phyloP scores from a whole-genome alignment of 2,113 vertebrate genomes.

The Thunnus maccoyii region DNA sequence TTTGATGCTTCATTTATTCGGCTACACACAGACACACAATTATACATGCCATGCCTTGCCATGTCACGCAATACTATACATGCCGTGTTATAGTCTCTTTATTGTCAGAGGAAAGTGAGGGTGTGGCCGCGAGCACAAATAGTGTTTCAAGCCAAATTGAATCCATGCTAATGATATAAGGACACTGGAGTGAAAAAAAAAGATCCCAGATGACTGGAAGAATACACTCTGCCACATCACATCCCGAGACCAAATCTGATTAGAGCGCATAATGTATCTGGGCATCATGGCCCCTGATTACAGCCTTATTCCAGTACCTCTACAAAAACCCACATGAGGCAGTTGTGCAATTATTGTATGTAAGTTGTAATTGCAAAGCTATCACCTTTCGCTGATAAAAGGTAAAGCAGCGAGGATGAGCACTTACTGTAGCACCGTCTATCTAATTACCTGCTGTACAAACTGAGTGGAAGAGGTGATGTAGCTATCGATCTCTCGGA shows the following conservation, averaged over 20 bases:
- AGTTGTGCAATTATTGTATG: constrained; percentile 11
- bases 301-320: constrained; percentile 7
- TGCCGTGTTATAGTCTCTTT: not conserved
- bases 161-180: constrained; percentile 45
- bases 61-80: not conserved
- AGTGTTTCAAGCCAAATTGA: constrained; percentile 25
- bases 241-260: constrained; percentile 51
- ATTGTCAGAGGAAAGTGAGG: constrained; percentile 7
- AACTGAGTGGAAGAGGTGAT: constrained; percentile 24
- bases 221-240: constrained; percentile 36
- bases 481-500: constrained; percentile 20
- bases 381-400: constrained; percentile 56
- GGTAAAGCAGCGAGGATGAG: constrained; percentile 23
- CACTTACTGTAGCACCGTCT: constrained; percentile 39
- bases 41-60: constrained; percentile 1
- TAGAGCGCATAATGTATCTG: constrained; percentile 40
- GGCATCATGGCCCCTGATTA: not conserved
- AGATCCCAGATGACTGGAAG: constrained; percentile 38
- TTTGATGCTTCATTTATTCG: constrained; percentile 40
- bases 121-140: constrained; percentile 16
- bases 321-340: not conserved
- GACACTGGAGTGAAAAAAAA: constrained; percentile 1
- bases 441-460: constrained; percentile 50
- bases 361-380: constrained; percentile 30
- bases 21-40: constrained; percentile 17